Conservation (phyloP, 2,797 vertebrate species). For the Labroides dimidiatus region DNA sequence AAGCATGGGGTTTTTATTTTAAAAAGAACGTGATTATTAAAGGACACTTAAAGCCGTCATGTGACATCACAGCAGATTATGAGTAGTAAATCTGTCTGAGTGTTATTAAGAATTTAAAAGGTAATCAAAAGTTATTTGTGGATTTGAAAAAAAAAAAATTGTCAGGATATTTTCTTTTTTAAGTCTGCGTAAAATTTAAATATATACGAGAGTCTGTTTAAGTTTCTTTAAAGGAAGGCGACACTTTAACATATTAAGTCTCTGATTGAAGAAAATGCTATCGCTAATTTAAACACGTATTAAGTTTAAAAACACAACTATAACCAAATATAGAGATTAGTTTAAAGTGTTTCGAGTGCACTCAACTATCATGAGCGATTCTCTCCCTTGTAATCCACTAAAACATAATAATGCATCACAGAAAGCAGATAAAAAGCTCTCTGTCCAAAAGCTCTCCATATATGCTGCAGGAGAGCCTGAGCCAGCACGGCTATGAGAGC, state of each 20-base stretch:
- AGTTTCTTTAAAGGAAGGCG: constrained; percentile 35
- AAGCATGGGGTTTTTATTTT: constrained; percentile 70
- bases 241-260: too few relatives aligned
- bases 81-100: constrained; percentile 22
- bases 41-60: constrained; percentile 40
- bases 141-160: constrained; percentile 26
- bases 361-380: constrained; percentile 12
- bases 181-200: constrained; percentile 27
- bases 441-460: constrained; percentile 64
- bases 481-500: constrained; percentile 52
- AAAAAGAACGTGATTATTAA: constrained; percentile 61
- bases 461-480: constrained; percentile 63
- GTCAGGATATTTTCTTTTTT: constrained; percentile 55
- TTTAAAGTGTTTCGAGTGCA: constrained; percentile 6
- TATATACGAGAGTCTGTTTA: constrained; percentile 12
- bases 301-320: not conserved
- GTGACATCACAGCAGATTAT: constrained; percentile 18
- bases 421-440: constrained; percentile 65
- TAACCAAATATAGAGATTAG: constrained; percentile 4
- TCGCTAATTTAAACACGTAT: constrained; percentile 8
- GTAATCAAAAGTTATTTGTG: constrained; percentile 34
- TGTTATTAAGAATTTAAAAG: constrained; percentile 32
- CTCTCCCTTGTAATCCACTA: constrained; percentile 46
- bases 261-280: constrained; percentile 35
- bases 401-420: constrained; percentile 54